Evolutionary conservation across 2,888 invertebrate genomes (phyloP).

Genomic region (Patella pellucida): DNA sequence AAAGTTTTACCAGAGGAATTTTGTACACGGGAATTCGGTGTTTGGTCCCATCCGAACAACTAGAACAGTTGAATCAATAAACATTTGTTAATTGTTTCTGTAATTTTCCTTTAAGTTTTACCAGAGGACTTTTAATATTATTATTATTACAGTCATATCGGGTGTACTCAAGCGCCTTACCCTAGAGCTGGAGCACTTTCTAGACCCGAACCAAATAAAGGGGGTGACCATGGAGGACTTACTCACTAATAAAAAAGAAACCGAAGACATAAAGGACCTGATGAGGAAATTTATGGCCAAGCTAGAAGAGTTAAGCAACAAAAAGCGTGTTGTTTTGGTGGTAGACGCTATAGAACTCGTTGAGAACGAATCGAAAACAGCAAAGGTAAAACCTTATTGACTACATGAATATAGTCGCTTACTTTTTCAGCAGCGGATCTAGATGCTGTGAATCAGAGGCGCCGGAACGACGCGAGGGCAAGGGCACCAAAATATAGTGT

Average conservation of each 20-base stretch:
- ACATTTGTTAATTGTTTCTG: no score
- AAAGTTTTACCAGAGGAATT: no score
- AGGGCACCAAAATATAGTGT: no score
- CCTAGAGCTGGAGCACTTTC: background rate
- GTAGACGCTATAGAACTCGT: slow-evolving; percentile 51
- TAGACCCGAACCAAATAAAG: background rate
- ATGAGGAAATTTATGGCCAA: background rate
- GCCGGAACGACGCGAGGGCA: no score
- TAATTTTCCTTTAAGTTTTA: no score
- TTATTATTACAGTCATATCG: background rate
- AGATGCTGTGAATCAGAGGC: no score
- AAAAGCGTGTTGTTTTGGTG: slow-evolving; percentile 34
- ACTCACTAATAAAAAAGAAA: background rate
- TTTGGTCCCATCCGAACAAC: no score
- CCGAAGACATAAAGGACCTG: slow-evolving; percentile 8
- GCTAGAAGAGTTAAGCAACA: slow-evolving; percentile 21
- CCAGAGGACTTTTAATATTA: background rate
- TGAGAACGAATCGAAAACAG: slow-evolving; percentile 36
- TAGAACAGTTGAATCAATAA: no score
- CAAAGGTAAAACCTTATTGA: slow-evolving; percentile 36
- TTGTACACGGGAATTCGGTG: no score
- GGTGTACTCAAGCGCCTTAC: background rate
- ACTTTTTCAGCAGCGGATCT: no score
- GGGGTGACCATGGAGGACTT: background rate
- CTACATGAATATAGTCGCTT: no score